Evolutionary conservation across 1,140 invertebrate genomes (phyloP).

Genomic region (Drosophila sechellia): DNA sequence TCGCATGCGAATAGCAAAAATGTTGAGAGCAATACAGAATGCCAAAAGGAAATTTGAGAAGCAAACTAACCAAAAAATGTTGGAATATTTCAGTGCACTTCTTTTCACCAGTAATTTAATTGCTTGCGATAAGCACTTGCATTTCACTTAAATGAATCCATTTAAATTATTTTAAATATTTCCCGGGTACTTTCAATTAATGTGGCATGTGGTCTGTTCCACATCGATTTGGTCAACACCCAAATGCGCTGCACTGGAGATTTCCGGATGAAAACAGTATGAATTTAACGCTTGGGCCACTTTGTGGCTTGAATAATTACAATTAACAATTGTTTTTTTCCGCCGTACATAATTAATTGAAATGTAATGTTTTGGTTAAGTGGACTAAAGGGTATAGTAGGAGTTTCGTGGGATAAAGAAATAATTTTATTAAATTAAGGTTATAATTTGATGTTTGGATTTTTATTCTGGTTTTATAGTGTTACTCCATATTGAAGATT

Average conservation of each 20-base stretch:
- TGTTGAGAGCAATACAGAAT: neutral
- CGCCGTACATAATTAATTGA: constrained; percentile 8
- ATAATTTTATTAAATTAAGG: neutral
- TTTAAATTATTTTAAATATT: constrained; percentile 21
- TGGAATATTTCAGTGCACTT: neutral
- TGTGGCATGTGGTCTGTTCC: constrained; percentile 17
- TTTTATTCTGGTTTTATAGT: neutral
- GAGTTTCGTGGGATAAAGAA: neutral
- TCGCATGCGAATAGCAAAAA: neutral
- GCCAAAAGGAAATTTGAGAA: neutral
- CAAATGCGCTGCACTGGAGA: constrained; percentile 19
- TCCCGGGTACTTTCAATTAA: constrained; percentile 8
- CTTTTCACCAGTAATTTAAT: neutral
- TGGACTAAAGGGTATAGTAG: neutral
- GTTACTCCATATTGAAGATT: no score
- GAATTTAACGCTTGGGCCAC: constrained; percentile 35
- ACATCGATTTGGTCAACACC: no score
- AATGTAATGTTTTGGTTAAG: constrained; percentile 13
- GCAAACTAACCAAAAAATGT: neutral
- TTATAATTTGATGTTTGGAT: neutral
- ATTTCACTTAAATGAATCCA: neutral
- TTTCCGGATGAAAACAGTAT: constrained; percentile 1
- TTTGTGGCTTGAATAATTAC: constrained; percentile 44
- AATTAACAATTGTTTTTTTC: constrained; percentile 36
- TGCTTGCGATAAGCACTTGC: neutral